phyloP scores from a whole-genome alignment of 2,888 invertebrate species.

The Rhingia rostrata region DNA sequence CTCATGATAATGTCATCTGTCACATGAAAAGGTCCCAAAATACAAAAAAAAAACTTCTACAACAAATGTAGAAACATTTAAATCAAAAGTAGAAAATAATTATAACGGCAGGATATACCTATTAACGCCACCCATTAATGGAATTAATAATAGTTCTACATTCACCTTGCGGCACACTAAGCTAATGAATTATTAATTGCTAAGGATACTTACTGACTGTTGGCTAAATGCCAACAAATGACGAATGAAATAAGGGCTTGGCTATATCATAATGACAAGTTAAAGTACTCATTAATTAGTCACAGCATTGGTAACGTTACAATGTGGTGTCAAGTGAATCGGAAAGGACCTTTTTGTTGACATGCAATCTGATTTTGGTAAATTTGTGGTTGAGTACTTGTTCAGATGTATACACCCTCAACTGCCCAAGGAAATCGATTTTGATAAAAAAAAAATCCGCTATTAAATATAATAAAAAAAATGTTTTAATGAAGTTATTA shows the following conservation, averaged over 20 bases:
- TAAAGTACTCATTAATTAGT: conserved; percentile 22
- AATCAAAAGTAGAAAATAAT: conserved; percentile 44
- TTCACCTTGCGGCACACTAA: conserved; percentile 5
- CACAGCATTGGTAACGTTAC: not conserved
- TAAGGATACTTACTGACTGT: conserved; percentile 22
- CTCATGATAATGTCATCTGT: conserved; percentile 22
- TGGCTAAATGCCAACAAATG: conserved; percentile 36
- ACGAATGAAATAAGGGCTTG: conserved; percentile 12
- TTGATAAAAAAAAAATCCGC: too few species aligned
- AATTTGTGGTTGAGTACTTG: too few species aligned
- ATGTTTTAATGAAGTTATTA: too few species aligned
- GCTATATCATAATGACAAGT: conserved; percentile 22
- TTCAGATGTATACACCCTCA: too few species aligned
- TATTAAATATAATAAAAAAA: too few species aligned
- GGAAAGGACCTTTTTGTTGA: not conserved
- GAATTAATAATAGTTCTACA: conserved; percentile 20
- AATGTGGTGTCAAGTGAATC: conserved; percentile 6
- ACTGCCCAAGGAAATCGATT: too few species aligned
- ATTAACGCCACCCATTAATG: conserved; percentile 33
- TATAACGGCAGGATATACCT: conserved; percentile 17
- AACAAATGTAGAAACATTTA: not conserved
- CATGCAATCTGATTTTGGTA: not conserved
- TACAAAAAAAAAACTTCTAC: not conserved
- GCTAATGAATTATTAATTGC: conserved; percentile 55
- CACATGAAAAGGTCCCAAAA: conserved; percentile 2